Base-by-base conservation (phyloP, 2,797 vertebrate species). In the Molothrus aeneus region DNA sequence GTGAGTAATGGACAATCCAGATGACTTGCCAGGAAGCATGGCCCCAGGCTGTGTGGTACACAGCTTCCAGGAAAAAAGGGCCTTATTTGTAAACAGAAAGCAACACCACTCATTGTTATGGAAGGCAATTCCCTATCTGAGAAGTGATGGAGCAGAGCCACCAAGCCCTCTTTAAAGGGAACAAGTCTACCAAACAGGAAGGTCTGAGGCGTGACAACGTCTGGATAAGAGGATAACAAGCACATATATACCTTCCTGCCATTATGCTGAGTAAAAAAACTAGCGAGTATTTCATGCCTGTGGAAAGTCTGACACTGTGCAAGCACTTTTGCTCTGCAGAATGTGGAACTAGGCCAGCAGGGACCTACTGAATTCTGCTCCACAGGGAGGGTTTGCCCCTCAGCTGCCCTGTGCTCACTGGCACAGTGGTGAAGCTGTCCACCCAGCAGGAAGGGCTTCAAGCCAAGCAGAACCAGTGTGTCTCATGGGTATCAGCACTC, bases 41-140 rank as follows among this genome's bases (percentile, higher is more conserved):
- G 82, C 66, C 80, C 54, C 31, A 6, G 60, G 45, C 77, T 43
- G 43, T 47, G 83, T 68, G 69, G 74, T 20, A 81, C 29, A 71
- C 5, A 5, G 60, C 68, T 96, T 96, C 92, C 93, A 94, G 86
- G 90, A 96, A 90, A 21, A 91, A 87, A 82, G 63, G 36, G n/a
- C 6, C 36, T 11, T 92, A 66, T 74, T 71, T 82, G 85, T 85
- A 91, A 93, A 89, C 47, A 93, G 56, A 96, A 80, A 94, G 61
- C 1, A 7, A 54, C 74, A 57, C 22, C 64, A 68, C 68, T 73
- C 7, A 4, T 77, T 17, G 2, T 77, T 72, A 56, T 1, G 7
- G 66, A 47, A 93, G 75, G 50, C 38, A 85, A 79, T 70, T 85
- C 68, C 56, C 16, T 53, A 13, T 84, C 90, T 93, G 83, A 89